Conservation (phyloP, 2,797 vertebrate species). For the Pterois miles region DNA sequence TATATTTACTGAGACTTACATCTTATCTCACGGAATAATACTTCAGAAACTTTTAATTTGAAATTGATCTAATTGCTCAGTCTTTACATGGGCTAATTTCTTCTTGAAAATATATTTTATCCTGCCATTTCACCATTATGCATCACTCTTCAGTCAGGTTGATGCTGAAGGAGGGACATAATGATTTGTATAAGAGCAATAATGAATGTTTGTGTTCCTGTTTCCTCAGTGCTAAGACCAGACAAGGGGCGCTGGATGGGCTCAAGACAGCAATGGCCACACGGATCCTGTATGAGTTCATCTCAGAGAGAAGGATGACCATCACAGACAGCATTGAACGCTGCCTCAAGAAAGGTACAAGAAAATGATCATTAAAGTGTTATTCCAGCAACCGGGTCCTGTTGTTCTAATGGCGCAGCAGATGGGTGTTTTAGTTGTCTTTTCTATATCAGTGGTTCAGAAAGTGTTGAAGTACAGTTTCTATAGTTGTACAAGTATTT, state of each 20-base stretch:
- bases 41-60: not conserved
- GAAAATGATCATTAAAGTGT: not conserved
- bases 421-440: not conserved
- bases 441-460: not conserved
- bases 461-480: not conserved
- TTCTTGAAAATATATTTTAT: not conserved
- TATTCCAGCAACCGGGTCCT: not conserved
- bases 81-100: not conserved
- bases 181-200: not conserved
- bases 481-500: not conserved
- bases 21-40: not conserved
- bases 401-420: not conserved
- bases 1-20: not conserved
- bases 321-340: conserved; percentile 97
- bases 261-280: conserved; percentile 93
- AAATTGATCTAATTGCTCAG: not conserved
- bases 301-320: conserved; percentile 96
- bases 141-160: not conserved
- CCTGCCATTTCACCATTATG: not conserved
- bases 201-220: not conserved
- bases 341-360: conserved; percentile 96
- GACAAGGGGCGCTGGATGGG: conserved; percentile 93
- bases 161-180: not conserved
- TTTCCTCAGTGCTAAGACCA: conserved; percentile 90
- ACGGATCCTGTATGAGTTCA: conserved; percentile 94